These are phyloP conservation scores for Caenorhabditis brenneri DNA, from an alignment of 1,140 invertebrate species.

Conservation along the genomic window DNA sequence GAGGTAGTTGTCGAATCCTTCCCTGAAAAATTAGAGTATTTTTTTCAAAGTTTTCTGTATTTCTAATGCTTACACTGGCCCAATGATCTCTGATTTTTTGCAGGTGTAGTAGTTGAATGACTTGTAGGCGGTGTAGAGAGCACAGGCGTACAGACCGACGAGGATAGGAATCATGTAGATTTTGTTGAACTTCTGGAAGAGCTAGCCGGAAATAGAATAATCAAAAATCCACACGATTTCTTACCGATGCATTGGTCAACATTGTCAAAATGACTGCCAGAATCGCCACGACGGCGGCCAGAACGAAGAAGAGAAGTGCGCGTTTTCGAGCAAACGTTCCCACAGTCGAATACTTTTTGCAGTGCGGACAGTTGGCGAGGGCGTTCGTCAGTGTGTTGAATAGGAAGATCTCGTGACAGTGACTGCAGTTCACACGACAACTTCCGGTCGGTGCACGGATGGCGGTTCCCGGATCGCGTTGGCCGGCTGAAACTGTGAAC, in stretches of 20 bases:
- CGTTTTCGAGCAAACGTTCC: neutral
- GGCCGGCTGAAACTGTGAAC: constrained; percentile 73
- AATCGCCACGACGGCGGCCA: neutral
- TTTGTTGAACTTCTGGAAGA: constrained; percentile 30
- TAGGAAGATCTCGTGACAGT: constrained; percentile 91
- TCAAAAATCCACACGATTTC: constrained; percentile 64
- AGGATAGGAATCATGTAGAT: constrained; percentile 21
- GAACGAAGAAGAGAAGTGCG: neutral
- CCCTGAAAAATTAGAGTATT: too few relatives aligned
- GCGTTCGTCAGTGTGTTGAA: constrained; percentile 78
- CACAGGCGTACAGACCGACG: neutral
- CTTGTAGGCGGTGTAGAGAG: neutral
- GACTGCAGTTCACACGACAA: constrained; percentile 88
- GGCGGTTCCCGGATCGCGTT: constrained; percentile 74
- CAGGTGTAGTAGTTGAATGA: neutral
- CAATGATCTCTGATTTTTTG: constrained; percentile 1
- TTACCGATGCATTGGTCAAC: constrained; percentile 5
- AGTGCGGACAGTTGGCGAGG: constrained; percentile 76
- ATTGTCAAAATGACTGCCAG: constrained; percentile 5
- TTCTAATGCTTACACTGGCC: constrained; percentile 32
- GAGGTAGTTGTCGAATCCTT: constrained; percentile 14
- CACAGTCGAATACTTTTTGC: constrained; percentile 55
- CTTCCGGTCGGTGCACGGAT: constrained; percentile 81
- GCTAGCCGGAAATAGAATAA: constrained; percentile 72
- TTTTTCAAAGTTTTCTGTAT: too few relatives aligned